A percentile compares a stretch with the other conserved stretches of the same genome.
Conservation (phyloP, 2,797 vertebrate genomes). For the Uromys caudimaculatus region DNA sequence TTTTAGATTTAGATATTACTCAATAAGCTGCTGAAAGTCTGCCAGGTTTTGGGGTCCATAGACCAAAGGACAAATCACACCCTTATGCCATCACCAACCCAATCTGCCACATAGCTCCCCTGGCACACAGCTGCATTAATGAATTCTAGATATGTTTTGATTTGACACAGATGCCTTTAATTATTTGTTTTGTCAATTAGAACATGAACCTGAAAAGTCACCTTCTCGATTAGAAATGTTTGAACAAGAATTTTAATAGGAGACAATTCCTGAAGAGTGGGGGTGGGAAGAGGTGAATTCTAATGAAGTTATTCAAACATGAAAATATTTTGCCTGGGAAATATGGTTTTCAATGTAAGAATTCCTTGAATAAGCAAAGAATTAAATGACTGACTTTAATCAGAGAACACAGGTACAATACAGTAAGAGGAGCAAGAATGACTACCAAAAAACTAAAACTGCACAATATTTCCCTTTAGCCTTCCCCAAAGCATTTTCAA, state of each 20-base stretch:
- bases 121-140: constrained; percentile 66
- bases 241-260: constrained; percentile 82
- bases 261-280: constrained; percentile 67
- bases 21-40: background rate
- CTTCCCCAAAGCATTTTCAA: constrained; percentile 42
- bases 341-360: background rate
- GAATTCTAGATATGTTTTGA: constrained; percentile 81
- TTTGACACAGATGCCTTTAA: constrained; percentile 87
- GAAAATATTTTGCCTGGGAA: constrained; percentile 19
- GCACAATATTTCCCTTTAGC: background rate
- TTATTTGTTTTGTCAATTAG: constrained; percentile 87
- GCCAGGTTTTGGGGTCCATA: background rate
- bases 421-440: background rate
- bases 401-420: background rate
- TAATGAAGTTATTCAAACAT: constrained; percentile 78
- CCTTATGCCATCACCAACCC: constrained; percentile 2
- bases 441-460: background rate
- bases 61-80: background rate
- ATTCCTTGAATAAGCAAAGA: constrained; percentile 53
- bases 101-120: background rate
- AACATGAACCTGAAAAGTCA: constrained; percentile 85
- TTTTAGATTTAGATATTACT: constrained; percentile 44
- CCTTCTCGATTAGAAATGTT: constrained; percentile 84
- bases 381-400: background rate
- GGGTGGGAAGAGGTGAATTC: background rate